A percentile compares a stretch with the other conserved stretches of the same genome.
phyloP scores from a whole-genome alignment of 2,113 vertebrate species.

The Rhabdornis inornatus region DNA sequence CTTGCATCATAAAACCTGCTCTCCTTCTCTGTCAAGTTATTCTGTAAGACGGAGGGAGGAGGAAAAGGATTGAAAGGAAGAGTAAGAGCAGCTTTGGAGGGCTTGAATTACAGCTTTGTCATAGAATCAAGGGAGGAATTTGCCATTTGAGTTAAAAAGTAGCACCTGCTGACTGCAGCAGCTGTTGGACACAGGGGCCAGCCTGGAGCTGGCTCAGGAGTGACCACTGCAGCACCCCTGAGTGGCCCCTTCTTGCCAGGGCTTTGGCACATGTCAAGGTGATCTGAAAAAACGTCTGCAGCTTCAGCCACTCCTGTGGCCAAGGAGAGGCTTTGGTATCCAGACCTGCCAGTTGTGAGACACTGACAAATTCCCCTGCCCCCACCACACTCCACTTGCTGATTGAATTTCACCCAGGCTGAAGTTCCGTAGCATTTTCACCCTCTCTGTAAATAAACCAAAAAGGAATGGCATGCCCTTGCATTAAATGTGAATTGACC shows the following conservation, averaged over 20 bases:
- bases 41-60: background rate
- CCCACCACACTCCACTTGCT: background rate
- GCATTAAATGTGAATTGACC: conserved; percentile 9
- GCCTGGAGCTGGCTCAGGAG: background rate
- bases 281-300: background rate
- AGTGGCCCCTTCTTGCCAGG: background rate
- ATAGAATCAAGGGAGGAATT: background rate
- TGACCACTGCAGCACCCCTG: background rate
- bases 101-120: background rate
- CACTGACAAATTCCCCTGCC: background rate
- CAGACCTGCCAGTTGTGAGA: background rate
- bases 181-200: background rate
- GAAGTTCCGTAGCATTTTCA: conserved; percentile 2
- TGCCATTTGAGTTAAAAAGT: background rate
- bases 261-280: background rate
- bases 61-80: background rate
- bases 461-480: conserved; percentile 31
- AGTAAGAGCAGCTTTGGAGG: background rate
- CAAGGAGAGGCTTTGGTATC: background rate
- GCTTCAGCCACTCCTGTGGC: background rate
- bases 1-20: background rate
- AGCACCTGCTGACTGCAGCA: background rate
- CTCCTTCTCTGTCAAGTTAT: background rate
- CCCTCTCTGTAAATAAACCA: conserved; percentile 43
- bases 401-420: background rate